These are phyloP conservation scores for Phthorimaea operculella DNA, from an alignment of 1,140 invertebrate genomes.

Conservation along the genomic window DNA sequence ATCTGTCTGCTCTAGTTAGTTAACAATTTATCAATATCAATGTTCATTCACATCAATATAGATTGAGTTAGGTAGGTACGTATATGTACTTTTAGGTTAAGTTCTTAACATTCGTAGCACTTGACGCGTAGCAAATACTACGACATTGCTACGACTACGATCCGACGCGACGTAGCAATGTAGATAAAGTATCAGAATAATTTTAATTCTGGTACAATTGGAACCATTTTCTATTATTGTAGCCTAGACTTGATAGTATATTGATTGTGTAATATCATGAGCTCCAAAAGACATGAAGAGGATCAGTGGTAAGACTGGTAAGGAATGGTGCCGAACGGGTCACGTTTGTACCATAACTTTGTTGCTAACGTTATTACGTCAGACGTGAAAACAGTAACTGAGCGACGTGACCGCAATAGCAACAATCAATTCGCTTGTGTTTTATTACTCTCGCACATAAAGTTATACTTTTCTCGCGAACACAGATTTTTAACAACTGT, in stretches of 20 bases:
- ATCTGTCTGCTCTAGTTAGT: no score
- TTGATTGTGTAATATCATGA: not conserved
- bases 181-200: no score
- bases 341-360: constrained; percentile 60
- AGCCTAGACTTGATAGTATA: not conserved
- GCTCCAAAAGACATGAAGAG: constrained; percentile 11
- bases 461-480: constrained; percentile 22
- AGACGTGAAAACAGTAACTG: constrained; percentile 65
- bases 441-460: constrained; percentile 38
- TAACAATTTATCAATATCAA: no score
- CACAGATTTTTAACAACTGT: constrained; percentile 33
- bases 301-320: constrained; percentile 25
- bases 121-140: no score
- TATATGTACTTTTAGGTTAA: no score
- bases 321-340: constrained; percentile 31
- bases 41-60: no score
- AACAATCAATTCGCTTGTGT: constrained; percentile 60
- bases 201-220: no score
- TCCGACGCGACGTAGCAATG: no score
- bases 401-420: constrained; percentile 59
- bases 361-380: constrained; percentile 61
- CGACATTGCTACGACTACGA: no score
- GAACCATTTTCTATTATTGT: not conserved
- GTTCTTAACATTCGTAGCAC: no score
- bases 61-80: no score